These are phyloP conservation scores for Cynoglossus semilaevis DNA, from an alignment of 2,113 vertebrate species.

Conservation along the genomic window DNA sequence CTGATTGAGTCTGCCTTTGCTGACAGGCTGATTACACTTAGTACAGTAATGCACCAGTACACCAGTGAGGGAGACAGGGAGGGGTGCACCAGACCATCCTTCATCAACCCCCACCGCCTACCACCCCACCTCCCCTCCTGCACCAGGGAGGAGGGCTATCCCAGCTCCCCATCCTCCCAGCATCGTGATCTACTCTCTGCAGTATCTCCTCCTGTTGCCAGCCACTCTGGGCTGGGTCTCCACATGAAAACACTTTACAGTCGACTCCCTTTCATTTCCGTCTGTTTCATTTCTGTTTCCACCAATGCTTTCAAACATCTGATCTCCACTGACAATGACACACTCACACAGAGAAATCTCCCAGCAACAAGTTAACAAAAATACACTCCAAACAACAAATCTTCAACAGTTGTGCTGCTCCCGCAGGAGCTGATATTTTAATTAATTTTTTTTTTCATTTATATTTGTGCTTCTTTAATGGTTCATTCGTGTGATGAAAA, in stretches of 20 bases:
- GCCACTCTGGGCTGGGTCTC: slow-evolving; percentile 13
- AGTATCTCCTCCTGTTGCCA: slow-evolving; percentile 51
- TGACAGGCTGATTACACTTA: slow-evolving; percentile 62
- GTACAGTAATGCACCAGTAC: slow-evolving; percentile 64
- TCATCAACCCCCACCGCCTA: slow-evolving; percentile 21
- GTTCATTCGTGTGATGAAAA: too few relatives aligned
- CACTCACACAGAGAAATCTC: too few relatives aligned
- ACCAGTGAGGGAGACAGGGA: slow-evolving; percentile 22
- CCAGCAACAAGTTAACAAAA: too few relatives aligned
- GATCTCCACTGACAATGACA: not conserved
- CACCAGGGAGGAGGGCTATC: slow-evolving; percentile 68
- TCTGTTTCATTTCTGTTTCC: not conserved
- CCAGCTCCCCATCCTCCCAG: slow-evolving; percentile 61
- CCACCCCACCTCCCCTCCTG: slow-evolving; percentile 10
- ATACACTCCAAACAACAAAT: too few relatives aligned
- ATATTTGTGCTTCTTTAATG: too few relatives aligned
- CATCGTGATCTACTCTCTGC: slow-evolving; percentile 64
- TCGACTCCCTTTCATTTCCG: not conserved
- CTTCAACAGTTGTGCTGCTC: too few relatives aligned
- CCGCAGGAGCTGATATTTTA: too few relatives aligned
- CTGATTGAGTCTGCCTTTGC: slow-evolving; percentile 63
- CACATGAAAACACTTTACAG: slow-evolving; percentile 24
- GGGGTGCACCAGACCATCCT: slow-evolving; percentile 50
- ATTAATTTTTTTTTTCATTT: too few relatives aligned
- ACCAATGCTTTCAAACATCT: too few relatives aligned